Base-by-base conservation (phyloP, 35 echinoderm and acorn worm genomes). In the Ophioderma brevispina region DNA sequence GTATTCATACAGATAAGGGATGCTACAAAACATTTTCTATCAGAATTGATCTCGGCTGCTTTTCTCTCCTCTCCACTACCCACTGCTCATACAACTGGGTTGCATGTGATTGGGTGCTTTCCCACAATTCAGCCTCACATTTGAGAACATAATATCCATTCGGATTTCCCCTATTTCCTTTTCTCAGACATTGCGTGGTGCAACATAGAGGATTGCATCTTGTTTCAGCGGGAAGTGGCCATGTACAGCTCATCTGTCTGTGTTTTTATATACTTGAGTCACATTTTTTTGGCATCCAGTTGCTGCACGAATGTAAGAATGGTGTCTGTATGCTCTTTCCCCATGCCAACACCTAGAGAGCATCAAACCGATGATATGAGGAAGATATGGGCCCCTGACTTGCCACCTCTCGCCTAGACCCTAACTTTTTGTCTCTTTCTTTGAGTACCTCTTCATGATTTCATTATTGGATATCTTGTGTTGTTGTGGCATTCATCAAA, bases 401-500 rank as follows among this genome's bases (percentile, higher is more conserved):
- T 76, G 80, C 89, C 17, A 91, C 42, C 37, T 42, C 76, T 75
- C 46, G 70, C 21, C 8, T 52, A 52, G 8, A 11, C 8, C 46
- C 46, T 52, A 52, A 52, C 21, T 52, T 52, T 52, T 50, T n/a
- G 86, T 79, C 78, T 94, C 90, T 1, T 90, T 33, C 35, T 25
- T 70, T 11, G 90, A 55, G 70, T 94, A 94, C 17, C 36, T 78
- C 34, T 80, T 80, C 93, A 94, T 94, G 35, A 94, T 86, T 38
- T 80, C 82, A 49, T 94, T 94, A 82, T 86, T n/a, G 93, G 93
- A 82, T 94, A 32, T 94, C 80, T 18, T 80, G 76, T 3, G 81
- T 90, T 0, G 93, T 94, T 77, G 75, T 94, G 93, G 34, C 93
- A 94, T 90, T 94, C 93, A 55, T 94, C 93, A 55, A 94, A n/a